phyloP scores from a whole-genome alignment of 2,797 vertebrate species.

The Rallus crepitans region DNA sequence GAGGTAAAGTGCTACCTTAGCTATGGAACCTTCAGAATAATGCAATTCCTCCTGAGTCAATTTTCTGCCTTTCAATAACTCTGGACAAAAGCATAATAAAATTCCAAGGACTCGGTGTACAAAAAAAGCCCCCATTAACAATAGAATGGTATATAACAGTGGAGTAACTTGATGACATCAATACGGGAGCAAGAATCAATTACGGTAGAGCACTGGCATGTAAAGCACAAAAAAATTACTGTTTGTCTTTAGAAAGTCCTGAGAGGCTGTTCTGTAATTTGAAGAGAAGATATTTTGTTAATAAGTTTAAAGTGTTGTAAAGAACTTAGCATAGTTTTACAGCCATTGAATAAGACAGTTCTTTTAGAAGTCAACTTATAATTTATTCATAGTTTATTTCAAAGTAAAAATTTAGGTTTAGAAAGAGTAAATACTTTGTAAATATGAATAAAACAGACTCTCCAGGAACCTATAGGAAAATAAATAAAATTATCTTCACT shows the following conservation, averaged over 20 bases:
- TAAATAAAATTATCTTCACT: not conserved
- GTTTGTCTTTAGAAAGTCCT: not conserved
- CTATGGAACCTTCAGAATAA: slow-evolving; percentile 27
- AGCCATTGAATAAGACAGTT: slow-evolving; percentile 49
- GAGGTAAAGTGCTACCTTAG: slow-evolving; percentile 16
- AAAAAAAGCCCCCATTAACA: not conserved
- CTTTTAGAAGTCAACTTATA: slow-evolving; percentile 35
- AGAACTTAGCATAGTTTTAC: slow-evolving; percentile 20
- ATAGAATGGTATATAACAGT: not conserved
- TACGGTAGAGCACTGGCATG: not conserved
- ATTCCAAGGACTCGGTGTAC: slow-evolving; percentile 9
- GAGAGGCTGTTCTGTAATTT: not conserved
- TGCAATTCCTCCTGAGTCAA: not conserved
- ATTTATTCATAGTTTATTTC: slow-evolving; percentile 45
- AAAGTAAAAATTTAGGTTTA: slow-evolving; percentile 52
- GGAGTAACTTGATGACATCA: not conserved
- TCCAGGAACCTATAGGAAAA: not conserved
- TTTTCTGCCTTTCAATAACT: slow-evolving; percentile 29
- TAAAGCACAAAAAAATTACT: slow-evolving; percentile 8
- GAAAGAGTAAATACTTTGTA: not conserved
- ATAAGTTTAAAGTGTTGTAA: not conserved
- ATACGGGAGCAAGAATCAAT: not conserved
- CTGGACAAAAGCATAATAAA: slow-evolving; percentile 5
- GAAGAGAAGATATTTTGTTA: not conserved
- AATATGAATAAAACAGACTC: not conserved